Percentiles rank a stretch among this genome's conserved stretches.
Conservation (phyloP, 1,140 invertebrate species). For the Lepidurus couesii region DNA sequence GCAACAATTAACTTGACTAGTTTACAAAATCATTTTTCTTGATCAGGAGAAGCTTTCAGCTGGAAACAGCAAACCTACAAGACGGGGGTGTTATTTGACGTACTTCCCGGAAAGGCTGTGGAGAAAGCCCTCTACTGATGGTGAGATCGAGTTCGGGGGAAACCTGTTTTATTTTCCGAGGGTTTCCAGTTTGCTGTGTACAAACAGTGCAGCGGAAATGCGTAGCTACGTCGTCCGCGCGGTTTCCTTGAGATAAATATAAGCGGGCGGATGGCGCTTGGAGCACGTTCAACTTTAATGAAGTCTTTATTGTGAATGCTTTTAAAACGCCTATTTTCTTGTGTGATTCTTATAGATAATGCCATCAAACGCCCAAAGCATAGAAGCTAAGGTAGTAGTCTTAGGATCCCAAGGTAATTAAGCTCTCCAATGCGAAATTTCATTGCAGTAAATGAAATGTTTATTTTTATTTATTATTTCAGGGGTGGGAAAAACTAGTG, state of each 20-base stretch:
- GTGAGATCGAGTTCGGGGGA: no score
- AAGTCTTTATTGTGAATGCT: neutral
- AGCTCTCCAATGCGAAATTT: conserved; percentile 26
- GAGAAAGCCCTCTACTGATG: no score
- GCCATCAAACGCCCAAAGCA: conserved; percentile 32
- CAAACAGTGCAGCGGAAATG: neutral
- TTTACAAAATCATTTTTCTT: no score
- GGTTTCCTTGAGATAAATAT: neutral
- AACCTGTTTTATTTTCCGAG: no score
- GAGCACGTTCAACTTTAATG: neutral
- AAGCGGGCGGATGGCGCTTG: neutral
- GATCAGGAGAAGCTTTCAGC: no score
- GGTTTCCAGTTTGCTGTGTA: no score
- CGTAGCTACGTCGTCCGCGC: neutral
- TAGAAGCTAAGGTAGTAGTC: conserved; percentile 76
- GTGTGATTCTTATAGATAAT: neutral
- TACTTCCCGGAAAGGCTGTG: no score
- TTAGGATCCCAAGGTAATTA: conserved; percentile 69
- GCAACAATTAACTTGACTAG: no score
- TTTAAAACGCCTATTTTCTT: neutral
- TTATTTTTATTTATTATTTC: conserved; percentile 27
- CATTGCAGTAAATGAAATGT: conserved; percentile 11
- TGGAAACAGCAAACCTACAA: no score
- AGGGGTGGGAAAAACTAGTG: conserved; percentile 52
- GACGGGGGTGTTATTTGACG: no score